These are phyloP conservation scores for Semaprochilodus insignis DNA, from an alignment of 2,797 vertebrate species.

Conservation along the genomic window DNA sequence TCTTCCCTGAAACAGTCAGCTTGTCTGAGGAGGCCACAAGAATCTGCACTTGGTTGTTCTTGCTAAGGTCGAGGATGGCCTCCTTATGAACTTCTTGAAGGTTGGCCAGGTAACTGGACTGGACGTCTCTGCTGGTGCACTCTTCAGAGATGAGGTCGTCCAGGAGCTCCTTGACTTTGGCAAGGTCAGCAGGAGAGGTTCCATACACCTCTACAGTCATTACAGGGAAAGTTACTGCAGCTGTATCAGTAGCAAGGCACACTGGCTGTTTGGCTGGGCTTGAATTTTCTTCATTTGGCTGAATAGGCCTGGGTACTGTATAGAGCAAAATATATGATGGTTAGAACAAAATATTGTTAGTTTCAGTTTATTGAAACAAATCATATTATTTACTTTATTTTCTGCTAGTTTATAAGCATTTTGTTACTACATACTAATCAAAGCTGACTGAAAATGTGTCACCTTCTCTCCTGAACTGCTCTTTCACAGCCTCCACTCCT, in stretches of 20 bases:
- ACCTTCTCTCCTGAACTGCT: conserved; percentile 86
- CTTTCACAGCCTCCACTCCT: conserved; percentile 95
- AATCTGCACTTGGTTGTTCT: conserved; percentile 56
- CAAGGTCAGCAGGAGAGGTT: conserved; percentile 29
- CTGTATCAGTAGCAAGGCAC: conserved; percentile 24
- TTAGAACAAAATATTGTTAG: too few relatives aligned
- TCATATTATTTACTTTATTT: too few relatives aligned
- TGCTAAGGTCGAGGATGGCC: conserved; percentile 48
- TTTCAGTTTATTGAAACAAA: too few relatives aligned
- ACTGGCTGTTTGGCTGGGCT: background rate
- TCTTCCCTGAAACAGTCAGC: conserved; percentile 57
- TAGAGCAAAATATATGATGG: background rate
- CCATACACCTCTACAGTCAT: conserved; percentile 54
- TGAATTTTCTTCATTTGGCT: background rate
- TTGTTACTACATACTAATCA: too few relatives aligned
- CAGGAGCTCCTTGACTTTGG: conserved; percentile 50
- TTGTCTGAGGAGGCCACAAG: conserved; percentile 16
- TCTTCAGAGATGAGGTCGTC: conserved; percentile 56
- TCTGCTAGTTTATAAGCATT: too few relatives aligned
- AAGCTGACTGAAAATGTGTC: too few relatives aligned
- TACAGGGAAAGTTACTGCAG: conserved; percentile 44
- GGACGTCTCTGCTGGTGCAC: conserved; percentile 49
- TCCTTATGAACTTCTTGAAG: conserved; percentile 51
- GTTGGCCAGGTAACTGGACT: conserved; percentile 24
- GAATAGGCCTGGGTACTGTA: conserved; percentile 2